These are phyloP conservation scores for Trachelus iudaicus DNA, from an alignment of 2,888 invertebrate species.

Conservation along the genomic window DNA sequence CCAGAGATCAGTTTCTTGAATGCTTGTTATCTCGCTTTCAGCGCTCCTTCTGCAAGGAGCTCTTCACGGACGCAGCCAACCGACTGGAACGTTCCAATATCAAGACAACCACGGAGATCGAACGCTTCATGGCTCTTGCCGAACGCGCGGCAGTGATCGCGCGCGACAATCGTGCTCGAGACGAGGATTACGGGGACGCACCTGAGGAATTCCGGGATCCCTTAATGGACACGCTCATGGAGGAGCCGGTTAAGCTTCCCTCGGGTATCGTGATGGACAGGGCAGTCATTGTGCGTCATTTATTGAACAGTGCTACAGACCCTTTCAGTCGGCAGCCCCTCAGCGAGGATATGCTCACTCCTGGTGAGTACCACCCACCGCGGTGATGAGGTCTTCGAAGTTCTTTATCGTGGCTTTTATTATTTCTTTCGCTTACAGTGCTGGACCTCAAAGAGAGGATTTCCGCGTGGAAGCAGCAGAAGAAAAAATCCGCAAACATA, in stretches of 20 bases:
- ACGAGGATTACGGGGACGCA: slow-evolving; percentile 94
- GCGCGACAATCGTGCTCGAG: slow-evolving; percentile 85
- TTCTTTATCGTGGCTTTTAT: background rate
- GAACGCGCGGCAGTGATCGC: slow-evolving; percentile 81
- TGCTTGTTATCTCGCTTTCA: slow-evolving; percentile 59
- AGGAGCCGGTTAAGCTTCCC: slow-evolving; percentile 92
- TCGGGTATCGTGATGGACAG: slow-evolving; percentile 93
- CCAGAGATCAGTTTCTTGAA: background rate
- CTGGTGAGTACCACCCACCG: slow-evolving; percentile 72
- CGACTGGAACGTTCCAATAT: slow-evolving; percentile 85
- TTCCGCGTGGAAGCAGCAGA: slow-evolving; percentile 86
- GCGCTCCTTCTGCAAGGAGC: slow-evolving; percentile 92
- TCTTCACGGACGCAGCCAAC: slow-evolving; percentile 91
- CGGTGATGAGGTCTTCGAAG: background rate
- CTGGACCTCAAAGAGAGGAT: slow-evolving; percentile 88
- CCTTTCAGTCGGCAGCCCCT: slow-evolving; percentile 97
- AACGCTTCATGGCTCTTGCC: slow-evolving; percentile 83
- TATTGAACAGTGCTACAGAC: slow-evolving; percentile 96
- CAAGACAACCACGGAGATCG: slow-evolving; percentile 86
- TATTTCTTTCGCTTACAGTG: slow-evolving; percentile 68
- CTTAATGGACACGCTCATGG: slow-evolving; percentile 97
- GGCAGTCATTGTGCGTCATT: slow-evolving; percentile 90
- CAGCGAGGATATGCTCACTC: slow-evolving; percentile 91
- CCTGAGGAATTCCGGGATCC: slow-evolving; percentile 98
- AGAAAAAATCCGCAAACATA: slow-evolving; percentile 66